These are phyloP conservation scores for Zapus hudsonius DNA, from an alignment of 2,113 vertebrate genomes.

Conservation along the genomic window DNA sequence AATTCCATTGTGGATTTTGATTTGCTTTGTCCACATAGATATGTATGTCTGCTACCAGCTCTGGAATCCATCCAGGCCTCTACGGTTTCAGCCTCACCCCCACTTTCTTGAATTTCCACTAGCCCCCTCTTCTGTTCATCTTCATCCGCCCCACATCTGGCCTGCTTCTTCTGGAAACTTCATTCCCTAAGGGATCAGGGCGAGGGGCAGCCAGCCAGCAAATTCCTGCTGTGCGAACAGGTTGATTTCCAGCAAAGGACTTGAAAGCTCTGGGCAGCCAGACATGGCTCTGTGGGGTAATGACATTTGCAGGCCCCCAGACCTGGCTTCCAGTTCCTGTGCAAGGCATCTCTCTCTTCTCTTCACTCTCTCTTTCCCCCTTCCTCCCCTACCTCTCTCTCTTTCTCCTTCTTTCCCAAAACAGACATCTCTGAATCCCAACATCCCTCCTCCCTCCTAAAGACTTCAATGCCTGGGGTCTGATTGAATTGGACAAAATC, in stretches of 20 bases:
- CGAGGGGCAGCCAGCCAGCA: conserved; percentile 28
- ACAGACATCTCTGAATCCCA: background rate
- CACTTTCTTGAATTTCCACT: background rate
- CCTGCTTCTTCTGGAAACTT: conserved; percentile 44
- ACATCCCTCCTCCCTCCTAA: background rate
- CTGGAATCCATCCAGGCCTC: background rate
- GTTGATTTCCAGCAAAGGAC: conserved; percentile 73
- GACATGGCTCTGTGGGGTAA: conserved; percentile 61
- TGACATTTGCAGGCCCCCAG: conserved; percentile 58
- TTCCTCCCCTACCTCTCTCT: no score
- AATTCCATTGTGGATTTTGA: background rate
- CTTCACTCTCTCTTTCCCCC: no score
- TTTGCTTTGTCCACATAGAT: background rate
- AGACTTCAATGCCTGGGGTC: background rate
- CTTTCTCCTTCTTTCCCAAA: background rate
- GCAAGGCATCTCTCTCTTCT: background rate
- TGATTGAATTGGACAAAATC: background rate
- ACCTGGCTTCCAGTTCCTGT: conserved; percentile 15
- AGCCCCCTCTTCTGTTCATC: background rate
- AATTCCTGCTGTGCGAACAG: conserved; percentile 69
- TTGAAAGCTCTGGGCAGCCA: conserved; percentile 43
- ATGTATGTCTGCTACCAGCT: background rate
- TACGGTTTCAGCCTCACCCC: rapidly evolving
- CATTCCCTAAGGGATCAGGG: background rate
- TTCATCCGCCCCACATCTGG: conserved; percentile 24